Conservation (phyloP, 1,140 invertebrate genomes). For the Solenopsis fugax region DNA sequence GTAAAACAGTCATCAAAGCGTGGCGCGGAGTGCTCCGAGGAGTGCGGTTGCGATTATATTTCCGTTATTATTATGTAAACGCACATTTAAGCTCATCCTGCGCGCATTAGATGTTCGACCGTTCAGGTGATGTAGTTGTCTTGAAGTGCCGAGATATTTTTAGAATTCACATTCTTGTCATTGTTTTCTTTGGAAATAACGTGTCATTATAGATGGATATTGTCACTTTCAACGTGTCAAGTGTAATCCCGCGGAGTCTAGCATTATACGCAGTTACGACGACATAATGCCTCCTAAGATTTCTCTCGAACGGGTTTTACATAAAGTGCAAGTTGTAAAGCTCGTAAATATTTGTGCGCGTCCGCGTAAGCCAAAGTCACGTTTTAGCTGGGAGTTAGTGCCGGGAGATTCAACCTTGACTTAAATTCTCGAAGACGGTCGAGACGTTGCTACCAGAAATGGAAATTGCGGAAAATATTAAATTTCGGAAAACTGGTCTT, state of each 20-base stretch:
- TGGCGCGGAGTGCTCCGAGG: neutral
- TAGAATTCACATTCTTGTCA: neutral
- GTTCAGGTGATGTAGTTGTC: too few species aligned
- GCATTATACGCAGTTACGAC: slow-evolving; percentile 35
- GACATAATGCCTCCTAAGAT: slow-evolving; percentile 28
- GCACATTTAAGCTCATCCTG: neutral
- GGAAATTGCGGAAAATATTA: slow-evolving; percentile 22
- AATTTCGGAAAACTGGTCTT: neutral
- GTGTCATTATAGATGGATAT: slow-evolving; percentile 16
- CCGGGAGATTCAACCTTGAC: slow-evolving; percentile 32
- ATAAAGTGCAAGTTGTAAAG: slow-evolving; percentile 52
- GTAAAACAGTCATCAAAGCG: slow-evolving; percentile 42
- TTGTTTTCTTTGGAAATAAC: slow-evolving; percentile 16
- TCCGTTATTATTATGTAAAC: slow-evolving; percentile 20
- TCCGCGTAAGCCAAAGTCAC: slow-evolving; percentile 35
- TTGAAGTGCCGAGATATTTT: neutral
- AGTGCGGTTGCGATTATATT: slow-evolving; percentile 38
- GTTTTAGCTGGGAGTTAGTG: slow-evolving; percentile 32
- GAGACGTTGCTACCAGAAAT: neutral
- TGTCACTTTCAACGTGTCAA: neutral
- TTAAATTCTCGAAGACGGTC: slow-evolving; percentile 15
- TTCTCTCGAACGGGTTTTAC: slow-evolving; percentile 35
- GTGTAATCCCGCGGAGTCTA: slow-evolving; percentile 12
- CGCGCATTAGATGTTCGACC: neutral
- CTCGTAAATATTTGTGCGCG: slow-evolving; percentile 53